Percentiles rank a stretch among this genome's conserved stretches.
phyloP scores from a whole-genome alignment of 2,797 vertebrate species.

The Alca torda region DNA sequence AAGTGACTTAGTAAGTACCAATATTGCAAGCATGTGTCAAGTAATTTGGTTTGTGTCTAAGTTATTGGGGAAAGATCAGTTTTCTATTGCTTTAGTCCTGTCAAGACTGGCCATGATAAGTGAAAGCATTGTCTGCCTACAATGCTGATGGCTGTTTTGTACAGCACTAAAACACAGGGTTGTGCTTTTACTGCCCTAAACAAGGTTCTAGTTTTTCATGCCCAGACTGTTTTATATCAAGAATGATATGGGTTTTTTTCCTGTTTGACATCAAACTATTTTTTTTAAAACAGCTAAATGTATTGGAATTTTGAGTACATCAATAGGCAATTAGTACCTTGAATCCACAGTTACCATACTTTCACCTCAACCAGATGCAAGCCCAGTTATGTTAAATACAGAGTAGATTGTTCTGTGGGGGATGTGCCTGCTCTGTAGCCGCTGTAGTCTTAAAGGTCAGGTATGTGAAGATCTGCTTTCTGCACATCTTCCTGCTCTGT shows the following conservation, averaged over 20 bases:
- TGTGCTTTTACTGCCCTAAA: background rate
- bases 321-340: background rate
- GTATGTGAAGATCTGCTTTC: background rate
- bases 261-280: background rate
- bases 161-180: background rate
- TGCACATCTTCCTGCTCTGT: background rate
- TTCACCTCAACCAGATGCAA: background rate
- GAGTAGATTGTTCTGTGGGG: background rate
- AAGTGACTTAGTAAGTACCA: background rate
- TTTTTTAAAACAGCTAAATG: background rate
- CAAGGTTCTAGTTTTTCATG: background rate
- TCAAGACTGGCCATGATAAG: rapidly evolving
- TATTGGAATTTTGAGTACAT: background rate
- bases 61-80: background rate
- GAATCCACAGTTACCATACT: background rate
- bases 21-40: background rate
- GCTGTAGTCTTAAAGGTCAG: background rate
- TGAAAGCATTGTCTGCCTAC: background rate
- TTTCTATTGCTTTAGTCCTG: background rate
- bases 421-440: background rate
- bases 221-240: background rate
- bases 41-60: background rate
- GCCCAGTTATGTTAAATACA: background rate
- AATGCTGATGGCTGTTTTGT: background rate
- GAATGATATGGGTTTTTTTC: background rate